Evolutionary conservation across 2,797 vertebrate species (phyloP), one percentile per base, ranked within the genome.

Genomic region (Urosaurus nigricauda): DNA sequence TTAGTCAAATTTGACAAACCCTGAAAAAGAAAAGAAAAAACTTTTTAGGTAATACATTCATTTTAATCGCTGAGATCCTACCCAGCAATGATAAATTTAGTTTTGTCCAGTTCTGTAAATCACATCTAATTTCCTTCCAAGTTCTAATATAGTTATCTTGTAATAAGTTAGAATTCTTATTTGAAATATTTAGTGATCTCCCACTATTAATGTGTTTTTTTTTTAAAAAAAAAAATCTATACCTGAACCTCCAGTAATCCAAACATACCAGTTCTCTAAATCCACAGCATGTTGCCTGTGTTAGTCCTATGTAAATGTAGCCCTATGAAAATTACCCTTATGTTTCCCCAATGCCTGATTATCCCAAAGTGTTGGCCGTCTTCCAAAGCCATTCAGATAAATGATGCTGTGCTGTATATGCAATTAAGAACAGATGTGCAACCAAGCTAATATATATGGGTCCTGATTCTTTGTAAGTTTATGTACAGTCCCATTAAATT

Each of bases 371-470:
- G 79, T 86, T 89, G 88, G 88, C 88, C 19, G 84, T 29, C 84
- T 70, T 89, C 88, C 88, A 89, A 75, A 89, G 47, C 71, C 71
- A 86, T 89, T 89, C 88, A 82, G 79, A 89, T 89, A 89, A 89
- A 89, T 77, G 84, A 89, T 89, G 88, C 88, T 89, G 88, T 89
- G 82, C 88, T 89, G 84, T 82, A 82, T 89, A 81, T 86, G 88
- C 88, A 89, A 89, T 89, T 89, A 89, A 89, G 88, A 89, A 89
- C 88, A 89, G 84, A 89, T 89, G 88, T 86, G 88, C 81, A 74
- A 86, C 84, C 84, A 65, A 82, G 88, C 84, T 86, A 86, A 89
- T 89, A 89, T 89, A 82, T 58, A 82, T 86, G 58, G 79, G 88
- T 58, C 88, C 79, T 75, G 84, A 86, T 86, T 89, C 88, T 70